Evolutionary conservation across 2,797 vertebrate species (phyloP).

Genomic region (Enoplosus armatus): DNA sequence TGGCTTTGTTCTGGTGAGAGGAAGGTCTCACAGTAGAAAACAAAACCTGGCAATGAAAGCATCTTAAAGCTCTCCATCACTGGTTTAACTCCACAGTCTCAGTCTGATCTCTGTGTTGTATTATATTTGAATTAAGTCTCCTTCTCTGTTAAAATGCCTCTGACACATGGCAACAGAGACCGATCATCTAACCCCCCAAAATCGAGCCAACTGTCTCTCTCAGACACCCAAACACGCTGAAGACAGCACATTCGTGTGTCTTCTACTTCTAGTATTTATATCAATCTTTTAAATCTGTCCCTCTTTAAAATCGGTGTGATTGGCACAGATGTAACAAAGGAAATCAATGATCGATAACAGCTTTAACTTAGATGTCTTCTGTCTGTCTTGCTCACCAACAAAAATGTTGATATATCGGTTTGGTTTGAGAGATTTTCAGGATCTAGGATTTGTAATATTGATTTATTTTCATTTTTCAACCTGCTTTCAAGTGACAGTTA

Average conservation of each 20-base stretch:
- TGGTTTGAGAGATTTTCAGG: neutral
- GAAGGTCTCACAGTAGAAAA: constrained; percentile 1
- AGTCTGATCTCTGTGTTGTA: neutral
- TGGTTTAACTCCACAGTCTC: neutral
- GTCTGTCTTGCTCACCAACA: neutral
- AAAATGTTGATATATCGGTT: neutral
- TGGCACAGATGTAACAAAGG: neutral
- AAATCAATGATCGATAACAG: neutral
- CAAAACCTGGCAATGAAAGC: neutral
- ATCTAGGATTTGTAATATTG: neutral
- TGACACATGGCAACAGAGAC: no score
- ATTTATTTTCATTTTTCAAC: neutral
- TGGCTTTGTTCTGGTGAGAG: neutral
- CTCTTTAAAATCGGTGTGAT: neutral
- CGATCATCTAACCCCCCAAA: constrained; percentile 8
- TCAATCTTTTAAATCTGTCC: neutral
- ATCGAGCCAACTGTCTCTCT: neutral
- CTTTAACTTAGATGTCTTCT: neutral
- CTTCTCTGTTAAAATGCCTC: constrained; percentile 59
- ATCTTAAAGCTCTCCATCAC: neutral
- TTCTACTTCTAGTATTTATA: neutral
- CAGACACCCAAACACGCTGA: constrained; percentile 29
- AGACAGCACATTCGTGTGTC: neutral
- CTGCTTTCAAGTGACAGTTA: neutral
- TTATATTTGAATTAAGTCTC: constrained; percentile 13